A percentile compares a stretch with the other conserved stretches of the same genome.
phyloP scores from a whole-genome alignment of 2,797 vertebrate genomes.

The Sarcoramphus papa region DNA sequence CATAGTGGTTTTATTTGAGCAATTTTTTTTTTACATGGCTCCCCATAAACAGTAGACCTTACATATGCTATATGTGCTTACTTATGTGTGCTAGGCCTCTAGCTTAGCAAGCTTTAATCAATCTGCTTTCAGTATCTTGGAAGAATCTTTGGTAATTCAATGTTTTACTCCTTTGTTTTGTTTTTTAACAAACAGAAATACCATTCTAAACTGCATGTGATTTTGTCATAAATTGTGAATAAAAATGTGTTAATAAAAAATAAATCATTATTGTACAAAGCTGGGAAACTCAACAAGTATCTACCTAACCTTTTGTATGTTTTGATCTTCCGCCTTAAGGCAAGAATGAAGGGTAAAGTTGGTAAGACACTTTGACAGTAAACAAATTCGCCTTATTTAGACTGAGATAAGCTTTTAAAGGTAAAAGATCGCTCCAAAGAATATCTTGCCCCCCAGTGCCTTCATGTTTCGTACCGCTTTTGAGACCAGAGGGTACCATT shows the following conservation, averaged over 20 bases:
- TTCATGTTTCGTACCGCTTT: not conserved
- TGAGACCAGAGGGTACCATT: not conserved
- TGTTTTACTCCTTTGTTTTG: not conserved
- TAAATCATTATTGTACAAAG: not conserved
- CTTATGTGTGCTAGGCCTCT: not conserved
- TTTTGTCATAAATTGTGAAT: not conserved
- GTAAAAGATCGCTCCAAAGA: not conserved
- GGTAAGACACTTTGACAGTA: not conserved
- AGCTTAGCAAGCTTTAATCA: not conserved
- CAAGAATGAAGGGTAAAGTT: not conserved
- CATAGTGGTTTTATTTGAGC: not conserved
- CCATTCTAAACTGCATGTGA: not conserved
- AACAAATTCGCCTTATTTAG: not conserved
- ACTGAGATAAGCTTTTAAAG: not conserved
- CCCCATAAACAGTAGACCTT: not conserved
- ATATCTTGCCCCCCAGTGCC: rapidly evolving
- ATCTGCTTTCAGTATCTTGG: not conserved
- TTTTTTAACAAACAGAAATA: not conserved
- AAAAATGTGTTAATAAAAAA: not conserved
- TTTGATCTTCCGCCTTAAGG: not conserved
- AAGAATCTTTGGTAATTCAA: not conserved
- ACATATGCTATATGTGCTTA: not conserved
- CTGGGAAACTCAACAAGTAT: not conserved
- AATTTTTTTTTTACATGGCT: not conserved
- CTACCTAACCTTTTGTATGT: not conserved